Percentiles rank a stretch among this genome's conserved stretches.
Conservation (phyloP, 2,113 vertebrate species). For the Dissostichus mawsoni region DNA sequence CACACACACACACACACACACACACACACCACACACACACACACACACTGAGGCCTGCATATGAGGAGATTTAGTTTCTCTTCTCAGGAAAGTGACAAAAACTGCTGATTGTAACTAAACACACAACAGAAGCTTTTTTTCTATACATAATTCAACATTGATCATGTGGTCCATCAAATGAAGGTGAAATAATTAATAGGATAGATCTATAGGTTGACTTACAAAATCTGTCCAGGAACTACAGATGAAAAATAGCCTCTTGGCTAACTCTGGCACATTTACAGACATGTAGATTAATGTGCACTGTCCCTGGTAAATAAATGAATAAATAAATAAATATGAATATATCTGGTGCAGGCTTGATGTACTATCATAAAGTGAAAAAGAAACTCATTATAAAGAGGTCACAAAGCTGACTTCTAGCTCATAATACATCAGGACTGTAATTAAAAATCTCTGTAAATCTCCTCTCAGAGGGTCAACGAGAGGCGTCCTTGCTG, state of each 20-base stretch:
- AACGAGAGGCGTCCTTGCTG: neutral
- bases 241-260: no score
- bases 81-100: neutral
- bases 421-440: neutral
- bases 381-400: slow-evolving; percentile 13
- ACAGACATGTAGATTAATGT: no score
- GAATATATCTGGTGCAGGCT: neutral
- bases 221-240: no score
- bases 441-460: slow-evolving; percentile 11
- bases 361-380: slow-evolving; percentile 3
- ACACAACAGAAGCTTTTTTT: neutral
- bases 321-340: no score
- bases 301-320: no score
- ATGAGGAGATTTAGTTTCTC: neutral
- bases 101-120: neutral
- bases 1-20: neutral
- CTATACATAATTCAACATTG: neutral
- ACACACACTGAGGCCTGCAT: slow-evolving; percentile 29
- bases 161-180: neutral
- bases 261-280: no score
- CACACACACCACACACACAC: slow-evolving; percentile 29
- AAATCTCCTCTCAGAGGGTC: slow-evolving; percentile 26
- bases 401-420: neutral
- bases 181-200: neutral
- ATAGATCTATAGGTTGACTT: neutral